Base-by-base conservation (phyloP, 2,113 vertebrate genomes). In the Lutjanus erythropterus region DNA sequence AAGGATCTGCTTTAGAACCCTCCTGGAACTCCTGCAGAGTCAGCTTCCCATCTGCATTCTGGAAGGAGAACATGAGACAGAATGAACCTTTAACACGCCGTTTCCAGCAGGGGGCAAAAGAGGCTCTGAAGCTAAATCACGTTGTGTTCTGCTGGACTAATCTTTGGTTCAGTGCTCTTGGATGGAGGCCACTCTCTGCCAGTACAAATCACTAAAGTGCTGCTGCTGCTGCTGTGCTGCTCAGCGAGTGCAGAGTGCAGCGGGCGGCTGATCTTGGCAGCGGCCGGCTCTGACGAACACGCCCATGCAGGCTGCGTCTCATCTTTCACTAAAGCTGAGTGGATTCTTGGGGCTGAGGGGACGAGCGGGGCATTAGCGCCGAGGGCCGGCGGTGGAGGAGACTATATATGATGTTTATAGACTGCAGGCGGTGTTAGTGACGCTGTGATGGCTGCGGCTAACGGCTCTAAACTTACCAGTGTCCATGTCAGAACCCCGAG, bases 1-100 rank as follows among this genome's bases (percentile, higher is more conserved):
- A 99, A 16, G 98, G 97, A 88, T 99, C 98, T 0, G 97, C 98
- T 93, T 99, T 99, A 70, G 98, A 99, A 21, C 98, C 98, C 87
- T 99, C 98, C 94, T 99, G 98, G 46, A 99, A 99, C 35, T 99
- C 98, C 93, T 99, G 98, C 92, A 99, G 95, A 1, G 98, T 99
- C 92, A 99, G 94, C 93, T 98, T 97, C 80, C 98, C 98, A 0
- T 99, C 98, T 0, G 97, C 96, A 0, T 99, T 99, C 98, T 99
- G 96, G 44, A 91, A 81, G 19, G 71, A 66, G 18, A 88, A 84
- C 11, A 83, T 4, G 46, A 62, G 44, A 78, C 76, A 65, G 39
- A 42, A 46, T 74, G 19, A 67, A 31, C 69, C 25, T 77, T 41
- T 73, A 39, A 75, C 79, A 55, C 11, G 33, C 3, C 52, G 27